Evolutionary conservation across 2,113 vertebrate genomes (phyloP).

Genomic region (Naja naja): DNA sequence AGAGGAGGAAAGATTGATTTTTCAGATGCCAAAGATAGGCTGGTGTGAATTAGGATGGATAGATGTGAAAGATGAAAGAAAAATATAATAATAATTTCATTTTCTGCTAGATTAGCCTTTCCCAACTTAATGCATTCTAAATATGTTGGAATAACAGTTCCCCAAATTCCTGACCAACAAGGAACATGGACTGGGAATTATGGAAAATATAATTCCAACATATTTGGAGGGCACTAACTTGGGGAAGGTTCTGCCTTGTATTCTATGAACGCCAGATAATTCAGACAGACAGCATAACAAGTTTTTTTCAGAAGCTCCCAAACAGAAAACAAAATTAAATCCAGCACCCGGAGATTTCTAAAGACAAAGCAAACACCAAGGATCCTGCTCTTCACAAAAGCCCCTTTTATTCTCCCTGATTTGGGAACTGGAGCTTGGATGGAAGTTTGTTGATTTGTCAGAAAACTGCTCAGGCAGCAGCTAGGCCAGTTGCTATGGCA

Average conservation of each 20-base stretch:
- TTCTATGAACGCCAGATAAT: not conserved
- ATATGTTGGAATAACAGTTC: not conserved
- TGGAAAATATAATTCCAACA: not conserved
- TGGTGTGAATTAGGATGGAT: not conserved
- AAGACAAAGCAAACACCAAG: not conserved
- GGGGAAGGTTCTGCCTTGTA: not conserved
- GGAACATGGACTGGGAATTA: not conserved
- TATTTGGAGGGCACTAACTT: not conserved
- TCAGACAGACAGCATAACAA: not conserved
- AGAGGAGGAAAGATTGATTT: not conserved
- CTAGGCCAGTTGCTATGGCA: slow-evolving; percentile 15
- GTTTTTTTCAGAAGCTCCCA: not conserved
- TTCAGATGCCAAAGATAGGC: not conserved
- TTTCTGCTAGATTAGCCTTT: not conserved
- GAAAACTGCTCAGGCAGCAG: not conserved
- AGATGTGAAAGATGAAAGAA: not conserved
- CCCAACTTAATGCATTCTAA: not conserved
- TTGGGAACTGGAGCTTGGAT: not conserved
- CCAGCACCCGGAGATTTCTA: not conserved
- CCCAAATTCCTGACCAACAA: not conserved
- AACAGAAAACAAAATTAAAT: not conserved
- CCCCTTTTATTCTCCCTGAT: not conserved
- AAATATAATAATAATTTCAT: not conserved
- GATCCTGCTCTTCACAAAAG: not conserved
- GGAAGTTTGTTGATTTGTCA: slow-evolving; percentile 13